Evolutionary conservation across 1,140 invertebrate species (phyloP).

Genomic region (Drosophila teissieri): DNA sequence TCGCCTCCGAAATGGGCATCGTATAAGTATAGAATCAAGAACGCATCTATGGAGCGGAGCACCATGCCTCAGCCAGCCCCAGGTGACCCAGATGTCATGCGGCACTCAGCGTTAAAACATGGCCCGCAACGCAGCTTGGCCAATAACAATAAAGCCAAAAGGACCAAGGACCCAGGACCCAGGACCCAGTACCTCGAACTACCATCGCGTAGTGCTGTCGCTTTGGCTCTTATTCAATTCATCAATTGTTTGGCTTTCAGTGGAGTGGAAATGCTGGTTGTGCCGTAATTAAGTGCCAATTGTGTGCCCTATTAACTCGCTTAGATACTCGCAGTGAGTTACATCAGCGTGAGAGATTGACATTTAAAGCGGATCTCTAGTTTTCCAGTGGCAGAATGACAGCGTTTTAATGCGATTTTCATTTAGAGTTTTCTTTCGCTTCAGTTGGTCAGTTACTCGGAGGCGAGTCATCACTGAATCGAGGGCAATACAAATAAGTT

Average conservation of each 20-base stretch:
- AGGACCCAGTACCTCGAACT: slow-evolving; percentile 8
- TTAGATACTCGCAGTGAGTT: not conserved
- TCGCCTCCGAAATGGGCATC: slow-evolving; percentile 5
- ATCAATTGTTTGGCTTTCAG: not conserved
- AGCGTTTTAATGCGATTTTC: no score
- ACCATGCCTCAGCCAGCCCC: slow-evolving; percentile 13
- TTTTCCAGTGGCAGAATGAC: no score
- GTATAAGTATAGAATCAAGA: slow-evolving; percentile 68
- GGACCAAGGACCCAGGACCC: slow-evolving; percentile 9
- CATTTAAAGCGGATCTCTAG: not conserved
- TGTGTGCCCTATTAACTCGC: not conserved
- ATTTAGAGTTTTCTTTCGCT: no score
- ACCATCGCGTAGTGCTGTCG: slow-evolving; percentile 30
- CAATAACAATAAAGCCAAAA: slow-evolving; percentile 76
- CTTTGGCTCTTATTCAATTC: slow-evolving; percentile 17
- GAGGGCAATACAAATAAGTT: slow-evolving; percentile 22
- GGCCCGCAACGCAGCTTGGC: slow-evolving; percentile 54
- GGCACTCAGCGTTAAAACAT: slow-evolving; percentile 70
- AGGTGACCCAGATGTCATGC: slow-evolving; percentile 81
- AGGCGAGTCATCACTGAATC: not conserved
- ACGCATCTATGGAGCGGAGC: slow-evolving; percentile 5
- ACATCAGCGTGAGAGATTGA: not conserved
- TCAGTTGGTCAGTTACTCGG: no score
- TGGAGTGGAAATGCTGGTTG: slow-evolving; percentile 1
- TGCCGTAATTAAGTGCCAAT: slow-evolving; percentile 5